Conservation (phyloP, 2,888 invertebrate species). For the Meghimatium bilineatum region DNA sequence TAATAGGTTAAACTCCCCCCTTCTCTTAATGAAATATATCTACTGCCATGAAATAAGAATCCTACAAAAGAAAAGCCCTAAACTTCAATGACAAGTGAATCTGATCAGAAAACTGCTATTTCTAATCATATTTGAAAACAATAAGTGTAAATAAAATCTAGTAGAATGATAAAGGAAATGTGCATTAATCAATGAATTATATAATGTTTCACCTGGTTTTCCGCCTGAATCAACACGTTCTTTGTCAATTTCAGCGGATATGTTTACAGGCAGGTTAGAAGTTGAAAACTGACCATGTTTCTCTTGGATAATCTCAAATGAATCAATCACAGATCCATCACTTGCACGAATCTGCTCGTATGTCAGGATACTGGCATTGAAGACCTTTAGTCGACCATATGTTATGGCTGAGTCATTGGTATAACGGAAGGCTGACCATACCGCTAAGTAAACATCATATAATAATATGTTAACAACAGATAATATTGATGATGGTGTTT, state of each 20-base stretch:
- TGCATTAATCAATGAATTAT: background rate
- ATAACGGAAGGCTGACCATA: conserved; percentile 39
- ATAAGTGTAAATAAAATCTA: too few relatives aligned
- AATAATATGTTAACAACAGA: background rate
- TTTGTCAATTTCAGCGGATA: conserved; percentile 45
- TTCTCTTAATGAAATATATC: too few relatives aligned
- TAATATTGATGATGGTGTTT: too few relatives aligned
- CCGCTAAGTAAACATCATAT: background rate
- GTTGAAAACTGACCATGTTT: conserved; percentile 63
- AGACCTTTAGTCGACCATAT: conserved; percentile 58
- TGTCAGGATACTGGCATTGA: conserved; percentile 60
- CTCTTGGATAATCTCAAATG: conserved; percentile 60
- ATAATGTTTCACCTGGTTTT: conserved; percentile 45
- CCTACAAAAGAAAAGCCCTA: too few relatives aligned
- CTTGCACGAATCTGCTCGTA: conserved; percentile 60
- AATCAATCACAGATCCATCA: conserved; percentile 56
- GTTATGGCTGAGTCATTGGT: conserved; percentile 16
- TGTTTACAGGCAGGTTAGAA: conserved; percentile 43
- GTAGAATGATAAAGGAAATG: too few relatives aligned
- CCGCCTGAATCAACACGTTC: conserved; percentile 37
- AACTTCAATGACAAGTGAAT: too few relatives aligned
- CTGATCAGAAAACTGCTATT: too few relatives aligned
- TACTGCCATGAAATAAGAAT: too few relatives aligned
- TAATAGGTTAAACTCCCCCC: too few relatives aligned
- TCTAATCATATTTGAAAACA: too few relatives aligned